A percentile compares a stretch with the other conserved stretches of the same genome.
These are phyloP conservation scores for Keiferia lycopersicella DNA, from an alignment of 2,888 invertebrate genomes.

Conservation along the genomic window DNA sequence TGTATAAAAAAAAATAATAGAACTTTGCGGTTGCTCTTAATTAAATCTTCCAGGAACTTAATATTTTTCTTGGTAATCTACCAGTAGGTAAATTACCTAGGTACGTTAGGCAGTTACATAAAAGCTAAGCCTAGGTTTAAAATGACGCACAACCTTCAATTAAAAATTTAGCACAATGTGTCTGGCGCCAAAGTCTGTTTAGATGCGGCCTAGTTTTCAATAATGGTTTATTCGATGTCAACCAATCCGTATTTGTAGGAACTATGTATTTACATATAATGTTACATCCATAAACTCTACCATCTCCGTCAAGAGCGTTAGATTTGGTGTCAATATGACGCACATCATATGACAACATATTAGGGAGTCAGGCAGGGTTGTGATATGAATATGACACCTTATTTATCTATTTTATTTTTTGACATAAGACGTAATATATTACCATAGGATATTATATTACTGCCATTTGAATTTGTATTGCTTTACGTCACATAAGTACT, in stretches of 20 bases:
- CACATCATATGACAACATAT: no score
- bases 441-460: no score
- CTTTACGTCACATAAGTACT: no score
- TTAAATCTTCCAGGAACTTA: no score
- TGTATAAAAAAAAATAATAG: no score
- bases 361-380: no score
- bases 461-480: no score
- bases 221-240: conserved; percentile 28
- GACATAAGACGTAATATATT: no score
- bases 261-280: not conserved
- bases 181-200: conserved; percentile 40
- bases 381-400: no score
- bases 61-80: not conserved
- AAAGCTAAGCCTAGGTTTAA: not conserved
- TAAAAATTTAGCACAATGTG: conserved; percentile 33
- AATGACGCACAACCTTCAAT: conserved; percentile 23
- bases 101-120: not conserved
- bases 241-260: conserved; percentile 29
- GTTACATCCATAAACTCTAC: conserved; percentile 14
- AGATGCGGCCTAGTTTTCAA: conserved; percentile 45
- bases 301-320: not conserved
- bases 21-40: no score
- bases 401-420: no score
- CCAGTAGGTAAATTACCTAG: not conserved
- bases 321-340: not conserved